Evolutionary conservation across 2,797 vertebrate species (phyloP).

Genomic region (Pristis pectinata): DNA sequence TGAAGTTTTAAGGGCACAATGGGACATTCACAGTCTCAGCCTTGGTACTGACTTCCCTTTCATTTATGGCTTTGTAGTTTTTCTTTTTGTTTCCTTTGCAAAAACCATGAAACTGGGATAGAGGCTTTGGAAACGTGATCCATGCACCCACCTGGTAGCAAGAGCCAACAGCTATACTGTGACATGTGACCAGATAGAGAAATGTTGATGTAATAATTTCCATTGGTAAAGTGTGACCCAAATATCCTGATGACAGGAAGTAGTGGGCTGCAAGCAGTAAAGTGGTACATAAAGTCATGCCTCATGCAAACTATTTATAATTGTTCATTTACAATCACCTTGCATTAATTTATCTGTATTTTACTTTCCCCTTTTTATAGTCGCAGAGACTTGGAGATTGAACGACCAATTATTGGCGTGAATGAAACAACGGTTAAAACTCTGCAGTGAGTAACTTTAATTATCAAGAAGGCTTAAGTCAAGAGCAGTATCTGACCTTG

Average conservation of each 20-base stretch:
- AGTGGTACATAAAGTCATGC: no score
- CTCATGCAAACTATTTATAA: neutral
- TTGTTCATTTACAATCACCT: constrained; percentile 38
- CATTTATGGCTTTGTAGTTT: neutral
- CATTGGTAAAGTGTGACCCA: neutral
- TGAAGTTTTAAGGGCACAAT: neutral
- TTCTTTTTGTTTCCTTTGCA: no score
- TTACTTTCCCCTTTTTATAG: constrained; percentile 53
- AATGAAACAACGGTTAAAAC: constrained; percentile 70
- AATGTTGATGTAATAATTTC: neutral
- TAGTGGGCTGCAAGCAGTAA: neutral
- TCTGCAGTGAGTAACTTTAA: constrained; percentile 67
- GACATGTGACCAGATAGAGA: neutral
- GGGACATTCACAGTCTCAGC: neutral
- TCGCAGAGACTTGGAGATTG: constrained; percentile 80
- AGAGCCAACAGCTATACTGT: neutral
- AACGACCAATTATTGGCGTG: constrained; percentile 72
- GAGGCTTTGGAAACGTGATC: neutral
- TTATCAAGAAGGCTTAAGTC: neutral
- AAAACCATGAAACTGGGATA: neutral
- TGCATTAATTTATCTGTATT: neutral
- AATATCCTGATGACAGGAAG: neutral
- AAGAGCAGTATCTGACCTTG: no score
- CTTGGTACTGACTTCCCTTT: neutral
- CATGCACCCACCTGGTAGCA: neutral